These are phyloP conservation scores for Callocephalon fimbriatum DNA, from an alignment of 2,113 vertebrate species.

Conservation along the genomic window DNA sequence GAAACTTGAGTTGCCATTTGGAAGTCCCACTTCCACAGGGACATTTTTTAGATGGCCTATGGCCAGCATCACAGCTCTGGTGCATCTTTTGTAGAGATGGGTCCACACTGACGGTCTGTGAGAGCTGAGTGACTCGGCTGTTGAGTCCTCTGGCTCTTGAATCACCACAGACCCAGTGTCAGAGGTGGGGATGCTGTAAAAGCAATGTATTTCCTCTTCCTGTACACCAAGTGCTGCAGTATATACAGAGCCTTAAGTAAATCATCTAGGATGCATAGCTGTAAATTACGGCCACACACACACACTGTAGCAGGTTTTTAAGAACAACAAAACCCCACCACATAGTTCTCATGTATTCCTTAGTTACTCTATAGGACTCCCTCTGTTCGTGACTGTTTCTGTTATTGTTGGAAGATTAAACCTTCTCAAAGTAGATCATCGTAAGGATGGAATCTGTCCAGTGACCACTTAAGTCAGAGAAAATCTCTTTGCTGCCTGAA, in stretches of 20 bases:
- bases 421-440: conserved; percentile 25
- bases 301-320: not conserved
- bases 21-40: not conserved
- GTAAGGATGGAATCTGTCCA: conserved; percentile 35
- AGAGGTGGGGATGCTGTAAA: not conserved
- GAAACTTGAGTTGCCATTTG: not conserved
- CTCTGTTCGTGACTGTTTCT: conserved; percentile 1
- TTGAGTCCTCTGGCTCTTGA: not conserved
- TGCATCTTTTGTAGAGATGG: not conserved
- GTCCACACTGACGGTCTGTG: not conserved
- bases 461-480: conserved; percentile 11
- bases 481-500: conserved; percentile 35
- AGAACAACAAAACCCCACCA: not conserved
- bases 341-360: not conserved
- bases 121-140: not conserved
- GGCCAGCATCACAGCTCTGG: not conserved
- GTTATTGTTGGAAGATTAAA: conserved; percentile 43
- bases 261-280: not conserved
- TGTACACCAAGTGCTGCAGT: not conserved
- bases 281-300: not conserved
- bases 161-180: not conserved
- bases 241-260: not conserved
- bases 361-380: not conserved
- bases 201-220: not conserved
- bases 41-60: not conserved